These are phyloP conservation scores for Lutjanus erythropterus DNA, from an alignment of 2,113 vertebrate genomes.

Conservation along the genomic window DNA sequence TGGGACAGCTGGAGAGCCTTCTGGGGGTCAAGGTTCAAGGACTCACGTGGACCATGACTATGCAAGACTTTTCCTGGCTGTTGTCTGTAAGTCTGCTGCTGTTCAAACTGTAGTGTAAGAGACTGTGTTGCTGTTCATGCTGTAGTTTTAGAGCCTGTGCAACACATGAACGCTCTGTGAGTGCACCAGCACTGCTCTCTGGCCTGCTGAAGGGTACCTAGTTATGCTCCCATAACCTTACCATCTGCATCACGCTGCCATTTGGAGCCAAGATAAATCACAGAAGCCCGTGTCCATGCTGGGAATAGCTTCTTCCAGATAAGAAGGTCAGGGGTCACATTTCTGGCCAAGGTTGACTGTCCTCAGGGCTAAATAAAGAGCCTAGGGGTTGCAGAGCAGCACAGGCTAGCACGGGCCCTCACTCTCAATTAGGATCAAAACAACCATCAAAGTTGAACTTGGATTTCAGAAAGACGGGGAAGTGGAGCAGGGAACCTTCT, in stretches of 20 bases:
- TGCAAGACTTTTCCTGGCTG: slow-evolving; percentile 37
- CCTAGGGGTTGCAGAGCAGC: slow-evolving; percentile 73
- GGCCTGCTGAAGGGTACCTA: slow-evolving; percentile 66
- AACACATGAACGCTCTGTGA: slow-evolving; percentile 27
- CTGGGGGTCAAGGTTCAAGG: slow-evolving; percentile 59
- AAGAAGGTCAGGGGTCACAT: slow-evolving; percentile 84
- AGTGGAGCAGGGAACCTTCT: slow-evolving; percentile 17
- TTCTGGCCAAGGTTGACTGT: slow-evolving; percentile 83
- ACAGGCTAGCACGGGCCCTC: slow-evolving; percentile 58
- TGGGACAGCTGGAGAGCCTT: slow-evolving; percentile 61
- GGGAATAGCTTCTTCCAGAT: slow-evolving; percentile 83
- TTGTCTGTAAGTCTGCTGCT: slow-evolving; percentile 16
- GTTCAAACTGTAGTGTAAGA: neutral
- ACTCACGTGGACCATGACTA: slow-evolving; percentile 36
- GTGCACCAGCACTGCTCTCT: slow-evolving; percentile 35
- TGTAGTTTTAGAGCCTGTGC: neutral
- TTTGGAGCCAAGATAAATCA: slow-evolving; percentile 80
- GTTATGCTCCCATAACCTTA: slow-evolving; percentile 64
- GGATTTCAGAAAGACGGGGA: slow-evolving; percentile 40
- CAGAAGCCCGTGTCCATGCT: slow-evolving; percentile 67
- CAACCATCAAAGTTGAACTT: slow-evolving; percentile 59
- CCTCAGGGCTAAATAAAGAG: slow-evolving; percentile 84
- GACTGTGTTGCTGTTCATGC: too few relatives aligned
- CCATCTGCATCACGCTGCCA: slow-evolving; percentile 78
- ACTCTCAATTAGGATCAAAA: slow-evolving; percentile 76